Evolutionary conservation across 1,140 invertebrate genomes (phyloP), one percentile per base, ranked within the genome.

Genomic region (Antheraea mylitta): DNA sequence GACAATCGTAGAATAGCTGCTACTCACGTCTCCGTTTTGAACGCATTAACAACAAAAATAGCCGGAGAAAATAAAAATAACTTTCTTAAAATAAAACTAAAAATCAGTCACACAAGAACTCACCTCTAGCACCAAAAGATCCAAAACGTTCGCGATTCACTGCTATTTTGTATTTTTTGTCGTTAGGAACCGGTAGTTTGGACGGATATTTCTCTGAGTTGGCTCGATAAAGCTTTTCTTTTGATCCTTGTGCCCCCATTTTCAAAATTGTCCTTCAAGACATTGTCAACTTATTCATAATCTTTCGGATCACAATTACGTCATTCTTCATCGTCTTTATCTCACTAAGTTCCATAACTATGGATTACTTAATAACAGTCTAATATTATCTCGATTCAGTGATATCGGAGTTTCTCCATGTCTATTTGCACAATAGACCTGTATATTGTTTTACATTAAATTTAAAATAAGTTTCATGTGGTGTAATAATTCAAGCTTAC

Each of bases 171-270:
- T 92, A 93, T 70, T 92, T 92, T 80, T 93, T 93, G 64, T 93
- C 92, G 71, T 76, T 91, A 18, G 90, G 88, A 58, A 91, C 88
- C 18, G 91, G 92, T 58, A 92, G 76, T 74, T 92, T 92, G 64
- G 89, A 87, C 72, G 90, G 90, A 86, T 88, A 92, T 68, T 92
- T 94, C 79, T 94, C 94, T n/a, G 94, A 94, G 74, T 92, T 93
- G 68, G 90, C 92, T 75, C 94, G 92, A 76, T 93, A 93, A 64
- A 95, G 90, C 90, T 95, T 95, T 86, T 95, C 94, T 87, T 95
- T 95, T 62, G 94, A 95, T 73, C 94, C 94, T 87, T 95, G 94
- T 73, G 94, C 94, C 68, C 95, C 95, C 95, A 95, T 95, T 91
- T 90, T 93, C 82, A 86, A 78, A 59, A 80, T 76, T 79, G 83